These are phyloP conservation scores for Leistus spinibarbis DNA, from an alignment of 2,888 invertebrate genomes.

Conservation along the genomic window DNA sequence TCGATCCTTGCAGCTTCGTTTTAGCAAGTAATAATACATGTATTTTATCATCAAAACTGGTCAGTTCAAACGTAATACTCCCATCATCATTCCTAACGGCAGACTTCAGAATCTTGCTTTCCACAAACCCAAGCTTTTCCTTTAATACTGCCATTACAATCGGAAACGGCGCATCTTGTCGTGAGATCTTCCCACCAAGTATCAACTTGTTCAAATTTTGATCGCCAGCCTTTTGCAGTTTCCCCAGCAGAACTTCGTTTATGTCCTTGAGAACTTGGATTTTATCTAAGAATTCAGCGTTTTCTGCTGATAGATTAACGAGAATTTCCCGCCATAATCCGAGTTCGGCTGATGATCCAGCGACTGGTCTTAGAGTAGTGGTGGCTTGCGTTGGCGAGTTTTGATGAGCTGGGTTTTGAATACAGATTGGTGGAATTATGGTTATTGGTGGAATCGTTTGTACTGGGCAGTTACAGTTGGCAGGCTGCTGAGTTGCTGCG, in stretches of 20 bases:
- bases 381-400: neutral
- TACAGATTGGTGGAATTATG: neutral
- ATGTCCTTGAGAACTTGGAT: slow-evolving; percentile 7
- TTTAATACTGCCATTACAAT: slow-evolving; percentile 45
- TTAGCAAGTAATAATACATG: slow-evolving; percentile 46
- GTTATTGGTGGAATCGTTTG: slow-evolving; percentile 4
- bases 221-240: slow-evolving; percentile 17
- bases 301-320: slow-evolving; percentile 22
- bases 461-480: neutral
- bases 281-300: slow-evolving; percentile 7
- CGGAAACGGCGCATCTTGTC: slow-evolving; percentile 26
- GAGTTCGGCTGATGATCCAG: neutral
- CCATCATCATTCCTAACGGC: slow-evolving; percentile 44
- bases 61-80: slow-evolving; percentile 48
- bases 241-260: neutral
- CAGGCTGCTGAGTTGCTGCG: neutral
- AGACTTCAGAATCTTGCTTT: slow-evolving; percentile 41
- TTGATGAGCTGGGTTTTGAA: neutral
- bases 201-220: slow-evolving; percentile 16
- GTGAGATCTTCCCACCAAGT: slow-evolving; percentile 10
- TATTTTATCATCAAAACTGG: slow-evolving; percentile 46
- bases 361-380: neutral
- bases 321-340: slow-evolving; percentile 22
- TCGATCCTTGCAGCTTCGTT: slow-evolving; percentile 45
- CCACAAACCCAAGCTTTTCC: slow-evolving; percentile 46